A percentile compares a stretch with the other conserved stretches of the same genome.
phyloP scores from a whole-genome alignment of 2,113 vertebrate genomes.

The Chiloscyllium plagiosum region DNA sequence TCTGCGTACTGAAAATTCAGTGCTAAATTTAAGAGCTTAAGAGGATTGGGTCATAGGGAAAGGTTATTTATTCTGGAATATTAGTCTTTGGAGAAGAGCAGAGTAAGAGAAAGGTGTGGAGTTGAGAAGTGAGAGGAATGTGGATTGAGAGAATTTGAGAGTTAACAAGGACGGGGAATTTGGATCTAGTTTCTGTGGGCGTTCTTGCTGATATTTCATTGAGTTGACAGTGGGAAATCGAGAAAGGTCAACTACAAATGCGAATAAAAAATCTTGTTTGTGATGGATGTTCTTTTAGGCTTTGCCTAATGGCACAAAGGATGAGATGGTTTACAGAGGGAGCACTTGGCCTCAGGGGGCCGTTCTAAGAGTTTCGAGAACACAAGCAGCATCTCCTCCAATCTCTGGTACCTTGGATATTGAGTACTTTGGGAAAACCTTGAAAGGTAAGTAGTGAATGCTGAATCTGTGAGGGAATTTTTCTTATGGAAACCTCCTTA shows the following conservation, averaged over 20 bases:
- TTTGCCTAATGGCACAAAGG: constrained; percentile 46
- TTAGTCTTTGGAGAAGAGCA: neutral
- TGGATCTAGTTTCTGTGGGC: neutral
- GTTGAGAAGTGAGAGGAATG: neutral
- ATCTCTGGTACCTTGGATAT: constrained; percentile 65
- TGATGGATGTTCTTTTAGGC: constrained; percentile 45
- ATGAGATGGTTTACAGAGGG: constrained; percentile 49
- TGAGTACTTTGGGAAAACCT: constrained; percentile 51
- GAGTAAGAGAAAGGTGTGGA: neutral
- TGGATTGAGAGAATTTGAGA: neutral
- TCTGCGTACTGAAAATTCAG: too few species aligned
- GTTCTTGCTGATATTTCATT: neutral
- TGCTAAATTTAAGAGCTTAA: neutral
- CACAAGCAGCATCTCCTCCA: constrained; percentile 60
- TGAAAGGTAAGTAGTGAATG: constrained; percentile 55
- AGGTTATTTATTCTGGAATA: neutral
- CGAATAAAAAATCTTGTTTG: neutral
- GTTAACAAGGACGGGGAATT: neutral
- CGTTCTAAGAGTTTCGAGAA: constrained; percentile 52
- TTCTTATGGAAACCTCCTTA: neutral
- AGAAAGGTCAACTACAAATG: neutral
- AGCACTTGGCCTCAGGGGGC: constrained; percentile 47
- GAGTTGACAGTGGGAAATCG: neutral
- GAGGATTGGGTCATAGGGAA: neutral
- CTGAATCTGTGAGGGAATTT: neutral